Evolutionary conservation across 2,888 invertebrate species (phyloP), one percentile per base, ranked within the genome.

Genomic region (Leistus spinibarbis): DNA sequence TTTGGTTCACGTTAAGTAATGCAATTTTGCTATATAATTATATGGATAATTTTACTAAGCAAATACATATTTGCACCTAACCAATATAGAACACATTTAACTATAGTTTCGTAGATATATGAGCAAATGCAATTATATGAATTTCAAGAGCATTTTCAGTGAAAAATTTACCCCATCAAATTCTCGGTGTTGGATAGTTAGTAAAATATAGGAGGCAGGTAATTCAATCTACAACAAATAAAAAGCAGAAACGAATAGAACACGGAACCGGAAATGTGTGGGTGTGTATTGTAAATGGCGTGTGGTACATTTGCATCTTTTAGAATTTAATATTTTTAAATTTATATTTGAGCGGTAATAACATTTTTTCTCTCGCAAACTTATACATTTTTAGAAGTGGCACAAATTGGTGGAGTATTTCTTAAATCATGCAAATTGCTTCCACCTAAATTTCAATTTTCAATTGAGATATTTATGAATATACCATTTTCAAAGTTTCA

Each of bases 261-360:
- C 40, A 40, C 7, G 40, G 4, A 40, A 40, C 7, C 40, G 40
- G 7, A 40, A 40, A 40, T 40, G 40, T 40, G 7, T 5, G 1
- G 7, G 40, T 40, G 40, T 40, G 40, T 40, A 13, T 40, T 40
- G 40, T 40, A 10, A 13, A 40, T 40, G 40, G 60, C 2, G 3
- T 60, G 22, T 60, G 19, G 60, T 60, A 20, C 60, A 60, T 60
- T 60, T 60, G 60, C 60, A 60, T 60, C 17, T 60, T 60, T 60
- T 60, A 60, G 60, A 60, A 60, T 60, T 60, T 60, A 60, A 60
- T 60, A 60, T 60, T 60, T 60, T 60, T 17, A 60, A 60, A 60
- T 60, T 60, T 60, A 60, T 60, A 60, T 60, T 60, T 60, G 60
- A 20, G 60, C 22, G 19, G 20, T 60, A 60, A 60, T 60, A 60